Conservation (phyloP, 2,113 vertebrate species). For the Scomber scombrus region DNA sequence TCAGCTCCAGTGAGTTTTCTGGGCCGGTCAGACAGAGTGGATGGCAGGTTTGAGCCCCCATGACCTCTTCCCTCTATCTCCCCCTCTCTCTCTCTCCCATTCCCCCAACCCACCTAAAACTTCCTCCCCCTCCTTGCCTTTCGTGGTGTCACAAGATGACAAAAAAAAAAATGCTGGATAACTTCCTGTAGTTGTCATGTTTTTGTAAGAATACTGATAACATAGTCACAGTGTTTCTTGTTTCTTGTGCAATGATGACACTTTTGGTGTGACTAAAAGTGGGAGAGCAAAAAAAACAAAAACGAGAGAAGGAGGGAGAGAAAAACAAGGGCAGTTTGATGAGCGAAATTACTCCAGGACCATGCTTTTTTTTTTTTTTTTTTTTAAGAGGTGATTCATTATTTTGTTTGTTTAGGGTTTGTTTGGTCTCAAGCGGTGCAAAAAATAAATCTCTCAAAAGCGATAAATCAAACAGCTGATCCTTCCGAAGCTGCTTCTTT, state of each 20-base stretch:
- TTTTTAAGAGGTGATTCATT: constrained; percentile 23
- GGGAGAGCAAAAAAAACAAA: not conserved
- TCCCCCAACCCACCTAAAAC: not conserved
- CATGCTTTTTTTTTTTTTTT: constrained; percentile 26
- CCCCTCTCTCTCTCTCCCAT: no score
- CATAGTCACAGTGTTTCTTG: constrained; percentile 90
- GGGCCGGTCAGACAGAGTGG: constrained; percentile 68
- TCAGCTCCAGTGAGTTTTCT: constrained; percentile 40
- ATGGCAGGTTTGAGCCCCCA: constrained; percentile 78
- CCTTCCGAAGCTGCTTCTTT: constrained; percentile 90
- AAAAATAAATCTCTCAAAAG: constrained; percentile 77
- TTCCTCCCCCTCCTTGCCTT: constrained; percentile 66
- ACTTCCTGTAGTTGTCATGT: constrained; percentile 87
- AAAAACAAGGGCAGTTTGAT: constrained; percentile 35
- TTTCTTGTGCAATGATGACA: constrained; percentile 90
- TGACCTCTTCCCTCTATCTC: no score
- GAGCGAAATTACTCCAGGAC: constrained; percentile 80
- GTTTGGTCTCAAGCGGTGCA: constrained; percentile 82
- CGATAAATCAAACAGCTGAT: constrained; percentile 49
- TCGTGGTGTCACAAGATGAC: constrained; percentile 82
- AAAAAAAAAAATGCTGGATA: constrained; percentile 86
- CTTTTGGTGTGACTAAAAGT: constrained; percentile 82
- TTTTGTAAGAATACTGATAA: constrained; percentile 80
- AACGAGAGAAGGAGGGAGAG: constrained; percentile 67
- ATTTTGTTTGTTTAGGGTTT: constrained; percentile 37